Percentiles rank a stretch among this genome's conserved stretches.
These are phyloP conservation scores for Porphyrio hochstetteri DNA, from an alignment of 2,113 vertebrate genomes.

Conservation along the genomic window DNA sequence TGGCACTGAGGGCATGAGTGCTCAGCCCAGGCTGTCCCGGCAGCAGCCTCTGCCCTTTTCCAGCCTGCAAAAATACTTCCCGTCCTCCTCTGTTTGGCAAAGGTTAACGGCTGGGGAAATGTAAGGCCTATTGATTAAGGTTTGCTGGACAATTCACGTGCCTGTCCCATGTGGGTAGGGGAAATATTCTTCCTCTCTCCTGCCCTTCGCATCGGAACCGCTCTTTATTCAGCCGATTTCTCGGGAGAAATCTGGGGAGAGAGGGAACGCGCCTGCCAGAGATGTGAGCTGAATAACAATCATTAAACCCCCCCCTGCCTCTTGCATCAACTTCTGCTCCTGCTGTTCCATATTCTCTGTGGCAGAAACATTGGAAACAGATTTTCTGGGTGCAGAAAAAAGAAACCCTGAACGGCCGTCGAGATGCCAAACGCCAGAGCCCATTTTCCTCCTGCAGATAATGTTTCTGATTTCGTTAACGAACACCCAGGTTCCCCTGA, in stretches of 20 bases:
- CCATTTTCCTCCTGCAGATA: background rate
- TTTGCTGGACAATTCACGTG: background rate
- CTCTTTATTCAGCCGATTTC: slow-evolving; percentile 63
- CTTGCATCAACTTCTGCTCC: slow-evolving; percentile 27
- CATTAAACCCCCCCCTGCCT: background rate
- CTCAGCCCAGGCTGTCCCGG: accelerated
- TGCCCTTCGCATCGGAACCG: background rate
- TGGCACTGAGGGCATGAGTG: accelerated
- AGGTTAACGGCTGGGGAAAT: background rate
- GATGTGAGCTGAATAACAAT: slow-evolving; percentile 70
- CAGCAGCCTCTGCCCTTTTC: background rate
- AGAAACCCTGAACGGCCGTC: background rate
- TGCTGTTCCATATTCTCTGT: slow-evolving; percentile 48
- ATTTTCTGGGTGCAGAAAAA: slow-evolving; percentile 55
- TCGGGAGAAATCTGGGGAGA: slow-evolving; percentile 62
- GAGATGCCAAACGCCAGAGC: slow-evolving; percentile 13
- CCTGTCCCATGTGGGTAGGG: background rate
- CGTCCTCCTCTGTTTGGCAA: background rate
- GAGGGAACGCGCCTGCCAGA: slow-evolving; percentile 26
- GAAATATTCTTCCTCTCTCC: slow-evolving; percentile 39
- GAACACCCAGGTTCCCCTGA: slow-evolving; percentile 20
- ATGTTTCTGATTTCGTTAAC: background rate
- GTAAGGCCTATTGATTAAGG: background rate
- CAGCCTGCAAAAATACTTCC: background rate
- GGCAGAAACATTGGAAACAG: slow-evolving; percentile 67